A percentile compares a stretch with the other conserved stretches of the same genome.
These are phyloP conservation scores for Matsumyia berberina DNA, from an alignment of 2,888 invertebrate species.

Conservation along the genomic window DNA sequence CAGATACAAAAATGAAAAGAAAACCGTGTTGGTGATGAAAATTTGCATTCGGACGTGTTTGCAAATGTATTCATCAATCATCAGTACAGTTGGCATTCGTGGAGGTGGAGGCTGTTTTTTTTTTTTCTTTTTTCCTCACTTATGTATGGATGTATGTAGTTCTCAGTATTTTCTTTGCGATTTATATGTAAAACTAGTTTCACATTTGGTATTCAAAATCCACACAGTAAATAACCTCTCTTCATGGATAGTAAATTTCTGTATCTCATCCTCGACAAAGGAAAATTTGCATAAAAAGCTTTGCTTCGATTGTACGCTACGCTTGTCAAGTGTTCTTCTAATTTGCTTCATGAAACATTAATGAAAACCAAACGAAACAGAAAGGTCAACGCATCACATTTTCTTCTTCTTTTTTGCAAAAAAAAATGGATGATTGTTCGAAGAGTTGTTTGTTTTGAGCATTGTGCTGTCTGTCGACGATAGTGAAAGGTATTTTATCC, in stretches of 20 bases:
- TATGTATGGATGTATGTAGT: no score
- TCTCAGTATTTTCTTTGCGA: conserved; percentile 14
- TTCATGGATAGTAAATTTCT: conserved; percentile 49
- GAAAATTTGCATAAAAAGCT: conserved; percentile 37
- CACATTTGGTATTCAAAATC: conserved; percentile 56
- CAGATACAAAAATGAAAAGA: neutral
- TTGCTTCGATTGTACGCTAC: conserved; percentile 21
- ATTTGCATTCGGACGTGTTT: conserved; percentile 55
- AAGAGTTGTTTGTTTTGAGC: neutral
- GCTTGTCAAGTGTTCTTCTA: conserved; percentile 23
- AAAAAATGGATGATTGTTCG: conserved; percentile 1
- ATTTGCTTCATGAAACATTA: conserved; percentile 35
- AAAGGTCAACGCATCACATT: conserved; percentile 61
- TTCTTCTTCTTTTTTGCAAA: conserved; percentile 1
- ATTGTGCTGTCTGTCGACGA: conserved; percentile 1
- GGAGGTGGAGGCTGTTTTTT: conserved; percentile 29
- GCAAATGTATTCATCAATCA: conserved; percentile 66
- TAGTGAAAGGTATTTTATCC: conserved; percentile 35
- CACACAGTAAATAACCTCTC: conserved; percentile 42
- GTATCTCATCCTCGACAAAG: conserved; percentile 57
- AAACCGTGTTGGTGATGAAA: conserved; percentile 1
- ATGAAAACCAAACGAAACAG: conserved; percentile 50
- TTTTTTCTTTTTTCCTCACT: no score
- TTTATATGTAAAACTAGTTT: conserved; percentile 41
- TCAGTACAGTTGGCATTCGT: conserved; percentile 40